Evolutionary conservation across 92 coral and sea anemone species (phyloP).

Genomic region (Parazoanthus swiftii): DNA sequence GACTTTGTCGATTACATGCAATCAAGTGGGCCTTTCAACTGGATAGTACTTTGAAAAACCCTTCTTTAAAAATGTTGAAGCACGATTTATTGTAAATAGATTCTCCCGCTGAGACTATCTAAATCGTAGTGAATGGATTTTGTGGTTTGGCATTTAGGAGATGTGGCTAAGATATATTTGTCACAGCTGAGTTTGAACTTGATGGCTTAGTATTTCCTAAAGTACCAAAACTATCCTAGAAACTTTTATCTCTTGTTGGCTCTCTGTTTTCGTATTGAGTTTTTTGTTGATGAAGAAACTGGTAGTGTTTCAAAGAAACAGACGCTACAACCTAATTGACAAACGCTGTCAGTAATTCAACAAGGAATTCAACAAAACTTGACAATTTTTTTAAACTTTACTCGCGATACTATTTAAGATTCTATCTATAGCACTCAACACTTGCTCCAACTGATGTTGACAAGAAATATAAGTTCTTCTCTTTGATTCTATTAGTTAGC

Average conservation of each 20-base stretch:
- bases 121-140: neutral
- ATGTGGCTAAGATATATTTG: too few relatives aligned
- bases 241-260: neutral
- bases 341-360: neutral
- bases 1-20: too few relatives aligned
- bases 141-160: neutral
- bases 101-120: neutral
- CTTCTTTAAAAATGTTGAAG: neutral
- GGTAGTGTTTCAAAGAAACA: constrained; percentile 1
- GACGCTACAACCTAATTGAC: neutral
- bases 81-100: too few relatives aligned
- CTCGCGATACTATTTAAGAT: neutral
- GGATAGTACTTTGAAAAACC: neutral
- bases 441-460: neutral
- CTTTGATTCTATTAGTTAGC: neutral
- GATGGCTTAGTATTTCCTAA: neutral
- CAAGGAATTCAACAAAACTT: neutral
- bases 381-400: too few relatives aligned
- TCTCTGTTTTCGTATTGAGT: neutral
- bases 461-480: neutral
- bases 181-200: neutral
- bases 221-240: neutral
- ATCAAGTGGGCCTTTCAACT: neutral
- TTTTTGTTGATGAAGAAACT: neutral
- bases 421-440: too few relatives aligned